Percentiles rank a stretch among this genome's conserved stretches.
Conservation (phyloP, 2,797 vertebrate genomes). For the Rhabdophis nuchalis region DNA sequence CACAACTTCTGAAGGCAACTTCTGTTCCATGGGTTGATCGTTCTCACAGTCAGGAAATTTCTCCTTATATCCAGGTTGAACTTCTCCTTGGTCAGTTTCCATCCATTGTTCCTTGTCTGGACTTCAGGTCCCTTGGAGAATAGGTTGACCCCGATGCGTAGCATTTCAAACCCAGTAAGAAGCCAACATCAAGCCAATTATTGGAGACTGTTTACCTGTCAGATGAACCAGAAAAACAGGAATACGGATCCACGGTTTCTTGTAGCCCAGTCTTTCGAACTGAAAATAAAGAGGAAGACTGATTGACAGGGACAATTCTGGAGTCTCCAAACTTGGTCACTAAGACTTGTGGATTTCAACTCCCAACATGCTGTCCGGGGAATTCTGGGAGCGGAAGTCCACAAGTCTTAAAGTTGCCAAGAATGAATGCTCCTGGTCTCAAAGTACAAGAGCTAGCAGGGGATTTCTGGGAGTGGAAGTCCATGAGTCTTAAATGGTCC, state of each 20-base stretch:
- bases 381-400: background rate
- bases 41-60: too few relatives aligned
- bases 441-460: too few relatives aligned
- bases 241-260: constrained; percentile 80
- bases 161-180: background rate
- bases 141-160: too few relatives aligned
- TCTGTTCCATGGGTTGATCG: too few relatives aligned
- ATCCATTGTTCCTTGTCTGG: too few relatives aligned
- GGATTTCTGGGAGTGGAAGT: background rate
- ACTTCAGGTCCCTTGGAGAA: too few relatives aligned
- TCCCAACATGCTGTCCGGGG: background rate
- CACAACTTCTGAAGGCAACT: too few relatives aligned
- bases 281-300: constrained; percentile 59
- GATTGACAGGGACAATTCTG: background rate
- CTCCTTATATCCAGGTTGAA: too few relatives aligned
- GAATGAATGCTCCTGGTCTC: too few relatives aligned
- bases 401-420: too few relatives aligned
- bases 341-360: background rate
- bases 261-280: constrained; percentile 88
- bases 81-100: too few relatives aligned
- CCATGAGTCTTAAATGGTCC: background rate
- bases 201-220: constrained; percentile 76
- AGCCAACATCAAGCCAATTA: background rate
- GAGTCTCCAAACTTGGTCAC: background rate
- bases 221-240: constrained; percentile 84